Evolutionary conservation across 2,797 vertebrate species (phyloP).

Genomic region (Paguma larvata): DNA sequence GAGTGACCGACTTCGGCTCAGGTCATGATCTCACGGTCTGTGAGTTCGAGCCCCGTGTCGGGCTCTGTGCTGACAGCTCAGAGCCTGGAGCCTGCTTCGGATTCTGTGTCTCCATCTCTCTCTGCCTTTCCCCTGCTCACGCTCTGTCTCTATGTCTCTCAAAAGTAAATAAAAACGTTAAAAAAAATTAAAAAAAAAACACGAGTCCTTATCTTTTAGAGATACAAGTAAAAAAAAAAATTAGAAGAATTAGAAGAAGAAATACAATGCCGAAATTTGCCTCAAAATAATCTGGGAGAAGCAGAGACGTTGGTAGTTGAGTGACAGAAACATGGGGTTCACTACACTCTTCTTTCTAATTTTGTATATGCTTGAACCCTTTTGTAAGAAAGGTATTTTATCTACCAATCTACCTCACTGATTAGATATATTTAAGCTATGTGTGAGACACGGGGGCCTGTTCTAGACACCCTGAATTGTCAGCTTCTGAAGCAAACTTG

Average conservation of each 20-base stretch:
- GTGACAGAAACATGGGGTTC: fast-evolving
- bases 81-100: no score
- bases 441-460: background rate
- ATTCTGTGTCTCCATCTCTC: no score
- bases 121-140: no score
- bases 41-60: no score
- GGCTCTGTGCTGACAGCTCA: no score
- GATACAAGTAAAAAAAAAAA: no score
- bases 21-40: no score
- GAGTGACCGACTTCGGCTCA: no score
- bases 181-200: no score
- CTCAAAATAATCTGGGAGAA: background rate
- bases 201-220: background rate
- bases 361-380: background rate
- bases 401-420: constrained; percentile 15
- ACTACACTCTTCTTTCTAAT: background rate
- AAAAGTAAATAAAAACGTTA: no score
- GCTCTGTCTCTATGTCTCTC: no score
- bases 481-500: fast-evolving
- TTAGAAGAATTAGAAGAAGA: background rate
- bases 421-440: constrained; percentile 23
- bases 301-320: background rate
- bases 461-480: background rate
- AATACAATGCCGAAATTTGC: background rate
- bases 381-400: background rate